Conservation (phyloP, 1,140 invertebrate genomes). For the Leptinotarsa defecta region DNA sequence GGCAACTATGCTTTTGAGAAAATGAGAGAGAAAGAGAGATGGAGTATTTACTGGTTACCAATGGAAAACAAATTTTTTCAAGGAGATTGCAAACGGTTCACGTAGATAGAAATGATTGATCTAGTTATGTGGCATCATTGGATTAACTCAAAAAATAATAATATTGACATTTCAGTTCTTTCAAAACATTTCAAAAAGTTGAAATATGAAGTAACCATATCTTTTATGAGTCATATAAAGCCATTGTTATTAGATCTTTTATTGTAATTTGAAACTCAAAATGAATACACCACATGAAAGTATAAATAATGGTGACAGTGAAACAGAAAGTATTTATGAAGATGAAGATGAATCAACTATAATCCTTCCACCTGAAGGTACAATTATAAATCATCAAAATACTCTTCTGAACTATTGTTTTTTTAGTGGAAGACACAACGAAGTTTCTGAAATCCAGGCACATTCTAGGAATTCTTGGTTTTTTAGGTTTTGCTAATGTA, state of each 20-base stretch:
- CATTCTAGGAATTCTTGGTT: conserved; percentile 77
- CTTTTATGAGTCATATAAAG: conserved; percentile 8
- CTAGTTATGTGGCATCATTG: no score
- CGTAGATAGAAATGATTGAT: no score
- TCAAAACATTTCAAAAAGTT: no score
- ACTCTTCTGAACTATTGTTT: not conserved
- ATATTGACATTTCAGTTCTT: no score
- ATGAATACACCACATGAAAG: conserved; percentile 35
- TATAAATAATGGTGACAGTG: conserved; percentile 44
- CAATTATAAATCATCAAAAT: conserved; percentile 14
- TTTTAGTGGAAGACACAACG: conserved; percentile 65
- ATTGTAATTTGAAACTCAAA: not conserved
- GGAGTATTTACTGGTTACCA: no score
- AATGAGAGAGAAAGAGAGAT: no score
- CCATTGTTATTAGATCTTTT: conserved; percentile 12
- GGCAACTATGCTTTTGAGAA: no score
- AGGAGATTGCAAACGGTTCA: no score
- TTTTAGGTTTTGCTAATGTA: conserved; percentile 80
- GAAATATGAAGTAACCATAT: not conserved
- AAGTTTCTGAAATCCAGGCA: conserved; percentile 74
- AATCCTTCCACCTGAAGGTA: conserved; percentile 54
- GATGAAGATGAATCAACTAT: conserved; percentile 54
- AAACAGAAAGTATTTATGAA: conserved; percentile 47
- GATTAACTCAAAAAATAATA: no score
- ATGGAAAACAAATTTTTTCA: no score